phyloP scores from a whole-genome alignment of 2,113 vertebrate genomes.

The Bambusicola thoracicus region DNA sequence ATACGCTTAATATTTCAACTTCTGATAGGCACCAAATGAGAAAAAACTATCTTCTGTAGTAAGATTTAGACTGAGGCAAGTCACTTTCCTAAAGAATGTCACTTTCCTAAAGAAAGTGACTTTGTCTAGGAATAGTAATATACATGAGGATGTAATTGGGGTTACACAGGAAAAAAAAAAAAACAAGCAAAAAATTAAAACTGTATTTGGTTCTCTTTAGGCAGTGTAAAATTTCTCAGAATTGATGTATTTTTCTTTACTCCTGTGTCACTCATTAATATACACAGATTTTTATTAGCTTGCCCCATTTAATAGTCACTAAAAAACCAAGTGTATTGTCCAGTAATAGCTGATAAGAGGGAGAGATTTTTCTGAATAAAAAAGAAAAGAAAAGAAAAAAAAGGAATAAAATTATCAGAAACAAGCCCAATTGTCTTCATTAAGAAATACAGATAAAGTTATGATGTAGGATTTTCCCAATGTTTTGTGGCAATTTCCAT shows the following conservation, averaged over 20 bases:
- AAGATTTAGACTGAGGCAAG: conserved; percentile 51
- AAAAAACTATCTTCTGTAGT: conserved; percentile 36
- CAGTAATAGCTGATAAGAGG: conserved; percentile 27
- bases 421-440: conserved; percentile 19
- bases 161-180: neutral
- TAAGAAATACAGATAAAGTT: conserved; percentile 55
- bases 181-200: neutral
- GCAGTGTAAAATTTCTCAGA: conserved; percentile 27
- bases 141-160: no score
- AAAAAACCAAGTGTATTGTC: neutral
- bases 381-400: neutral
- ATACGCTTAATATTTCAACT: conserved; percentile 46
- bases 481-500: conserved; percentile 66
- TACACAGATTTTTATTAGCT: conserved; percentile 57
- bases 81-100: conserved; percentile 46
- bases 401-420: conserved; percentile 52
- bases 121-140: conserved; percentile 21
- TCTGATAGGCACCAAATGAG: conserved; percentile 62
- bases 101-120: conserved; percentile 54
- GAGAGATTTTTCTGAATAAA: neutral
- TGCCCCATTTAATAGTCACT: conserved; percentile 40
- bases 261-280: conserved; percentile 38
- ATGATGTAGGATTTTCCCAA: conserved; percentile 54
- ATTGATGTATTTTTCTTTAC: conserved; percentile 43
- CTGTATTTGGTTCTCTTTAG: conserved; percentile 41